Evolutionary conservation across 2,888 invertebrate genomes (phyloP).

Genomic region (Eupithecia vulgata): DNA sequence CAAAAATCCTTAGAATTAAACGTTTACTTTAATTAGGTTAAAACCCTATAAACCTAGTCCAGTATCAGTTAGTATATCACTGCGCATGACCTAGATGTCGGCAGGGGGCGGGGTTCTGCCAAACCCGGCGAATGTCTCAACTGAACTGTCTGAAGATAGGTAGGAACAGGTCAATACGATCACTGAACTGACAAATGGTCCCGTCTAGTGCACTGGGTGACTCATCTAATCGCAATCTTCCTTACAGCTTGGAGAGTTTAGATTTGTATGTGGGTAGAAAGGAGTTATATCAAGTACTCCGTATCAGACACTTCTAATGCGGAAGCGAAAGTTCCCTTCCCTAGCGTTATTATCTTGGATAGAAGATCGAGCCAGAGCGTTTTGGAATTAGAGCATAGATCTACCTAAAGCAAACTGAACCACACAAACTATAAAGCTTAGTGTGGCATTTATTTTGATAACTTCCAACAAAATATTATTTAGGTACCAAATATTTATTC

Average conservation of each 20-base stretch:
- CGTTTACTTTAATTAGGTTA: conserved; percentile 40
- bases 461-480: background rate
- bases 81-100: conserved; percentile 68
- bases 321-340: conserved; percentile 16
- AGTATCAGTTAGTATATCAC: conserved; percentile 57
- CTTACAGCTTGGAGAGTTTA: conserved; percentile 22
- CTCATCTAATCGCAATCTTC: conserved; percentile 37
- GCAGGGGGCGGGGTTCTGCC: conserved; percentile 64
- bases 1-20: too few species aligned
- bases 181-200: conserved; percentile 49
- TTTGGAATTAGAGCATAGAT: conserved; percentile 7
- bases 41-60: conserved; percentile 50
- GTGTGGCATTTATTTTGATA: background rate
- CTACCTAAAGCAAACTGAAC: background rate
- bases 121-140: conserved; percentile 58
- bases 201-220: conserved; percentile 38
- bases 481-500: conserved; percentile 13
- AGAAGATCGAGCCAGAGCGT: conserved; percentile 3
- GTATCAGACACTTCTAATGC: conserved; percentile 16
- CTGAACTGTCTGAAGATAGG: conserved; percentile 43
- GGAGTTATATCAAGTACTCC: background rate
- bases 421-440: background rate
- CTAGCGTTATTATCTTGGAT: conserved; percentile 7
- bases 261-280: conserved; percentile 10
- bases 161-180: conserved; percentile 52